Evolutionary conservation across 2,113 vertebrate genomes (phyloP).

Genomic region (Oceanites oceanicus): DNA sequence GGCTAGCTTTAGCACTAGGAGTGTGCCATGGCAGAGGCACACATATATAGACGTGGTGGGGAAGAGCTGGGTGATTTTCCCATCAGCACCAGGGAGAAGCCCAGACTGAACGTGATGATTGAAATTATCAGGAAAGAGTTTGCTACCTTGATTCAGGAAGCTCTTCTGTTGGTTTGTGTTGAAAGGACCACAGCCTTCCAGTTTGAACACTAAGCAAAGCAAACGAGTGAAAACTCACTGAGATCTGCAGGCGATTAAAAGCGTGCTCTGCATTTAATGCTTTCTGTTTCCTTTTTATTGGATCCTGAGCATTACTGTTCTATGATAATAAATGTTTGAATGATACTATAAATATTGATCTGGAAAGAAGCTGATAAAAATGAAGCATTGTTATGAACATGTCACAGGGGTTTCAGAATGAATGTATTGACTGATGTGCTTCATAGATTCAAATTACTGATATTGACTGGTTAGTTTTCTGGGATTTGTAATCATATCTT

Average conservation of each 20-base stretch:
- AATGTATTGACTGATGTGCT: slow-evolving; percentile 70
- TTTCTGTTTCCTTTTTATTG: background rate
- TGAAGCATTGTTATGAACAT: slow-evolving; percentile 49
- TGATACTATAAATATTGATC: slow-evolving; percentile 74
- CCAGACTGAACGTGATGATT: background rate
- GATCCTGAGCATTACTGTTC: background rate
- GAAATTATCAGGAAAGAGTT: background rate
- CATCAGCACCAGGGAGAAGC: background rate
- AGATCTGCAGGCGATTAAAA: background rate
- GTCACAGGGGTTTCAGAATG: slow-evolving; percentile 48
- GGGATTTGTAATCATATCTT: slow-evolving; percentile 58
- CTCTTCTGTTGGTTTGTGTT: background rate
- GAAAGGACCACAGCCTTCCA: background rate
- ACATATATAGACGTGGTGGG: fast-evolving
- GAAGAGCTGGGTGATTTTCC: background rate
- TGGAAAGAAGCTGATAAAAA: slow-evolving; percentile 63
- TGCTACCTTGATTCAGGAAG: background rate
- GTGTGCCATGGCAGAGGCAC: background rate
- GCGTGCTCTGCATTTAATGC: background rate
- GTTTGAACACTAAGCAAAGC: background rate
- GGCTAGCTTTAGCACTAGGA: background rate
- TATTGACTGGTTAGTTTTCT: slow-evolving; percentile 62
- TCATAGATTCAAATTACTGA: slow-evolving; percentile 73
- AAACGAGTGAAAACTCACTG: background rate
- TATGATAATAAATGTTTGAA: slow-evolving; percentile 51